Evolutionary conservation across 2,797 vertebrate genomes (phyloP).

Genomic region (Chiroxiphia lanceolata): DNA sequence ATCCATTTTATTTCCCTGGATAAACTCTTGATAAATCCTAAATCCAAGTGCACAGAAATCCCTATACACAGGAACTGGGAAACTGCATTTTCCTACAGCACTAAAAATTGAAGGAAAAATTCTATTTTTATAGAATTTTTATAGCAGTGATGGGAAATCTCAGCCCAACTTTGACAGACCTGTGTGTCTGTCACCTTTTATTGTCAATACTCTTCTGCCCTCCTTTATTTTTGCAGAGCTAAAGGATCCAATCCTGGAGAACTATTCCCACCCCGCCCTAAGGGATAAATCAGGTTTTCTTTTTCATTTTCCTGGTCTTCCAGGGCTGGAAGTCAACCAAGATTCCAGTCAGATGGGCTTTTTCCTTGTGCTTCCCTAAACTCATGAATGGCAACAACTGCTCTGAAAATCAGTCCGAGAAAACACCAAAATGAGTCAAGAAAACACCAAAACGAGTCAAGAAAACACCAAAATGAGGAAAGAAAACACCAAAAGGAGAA

Average conservation of each 20-base stretch:
- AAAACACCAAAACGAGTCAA: not conserved
- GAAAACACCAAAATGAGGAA: not conserved
- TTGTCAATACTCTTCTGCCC: not conserved
- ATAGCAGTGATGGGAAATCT: not conserved
- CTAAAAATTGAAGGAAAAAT: not conserved
- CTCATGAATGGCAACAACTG: not conserved
- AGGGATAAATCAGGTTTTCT: not conserved
- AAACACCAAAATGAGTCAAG: no score
- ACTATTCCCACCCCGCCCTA: not conserved
- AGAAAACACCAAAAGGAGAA: not conserved
- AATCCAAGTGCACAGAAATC: not conserved
- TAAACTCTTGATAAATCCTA: not conserved
- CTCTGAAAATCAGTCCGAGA: not conserved
- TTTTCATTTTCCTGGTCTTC: not conserved
- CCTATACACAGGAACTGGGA: fast-evolving
- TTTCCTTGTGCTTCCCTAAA: not conserved
- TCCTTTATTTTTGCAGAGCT: not conserved
- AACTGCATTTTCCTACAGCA: not conserved
- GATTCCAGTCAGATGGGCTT: not conserved
- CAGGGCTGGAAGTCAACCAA: not conserved
- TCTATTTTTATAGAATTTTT: no score
- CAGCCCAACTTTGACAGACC: not conserved
- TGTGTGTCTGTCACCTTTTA: not conserved
- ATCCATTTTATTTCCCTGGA: not conserved
- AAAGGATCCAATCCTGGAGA: not conserved